Evolutionary conservation across 30 jellyfish, hydroid and myxozoan species (phyloP).

Genomic region (Pelagia noctiluca): DNA sequence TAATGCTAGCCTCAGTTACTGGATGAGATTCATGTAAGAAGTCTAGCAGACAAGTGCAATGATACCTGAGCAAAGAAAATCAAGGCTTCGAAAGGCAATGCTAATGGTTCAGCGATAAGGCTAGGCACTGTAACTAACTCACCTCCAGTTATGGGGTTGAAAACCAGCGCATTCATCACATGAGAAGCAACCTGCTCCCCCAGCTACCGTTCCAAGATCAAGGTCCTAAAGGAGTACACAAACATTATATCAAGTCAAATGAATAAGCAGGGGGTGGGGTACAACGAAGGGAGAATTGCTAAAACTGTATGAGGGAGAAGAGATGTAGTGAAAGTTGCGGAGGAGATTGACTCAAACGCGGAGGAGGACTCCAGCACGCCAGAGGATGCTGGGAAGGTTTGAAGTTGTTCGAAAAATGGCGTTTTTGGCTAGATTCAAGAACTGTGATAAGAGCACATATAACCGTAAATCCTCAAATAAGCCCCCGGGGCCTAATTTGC

Average conservation of each 20-base stretch:
- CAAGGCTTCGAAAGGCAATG: too few relatives aligned
- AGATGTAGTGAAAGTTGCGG: neutral
- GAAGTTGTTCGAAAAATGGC: too few relatives aligned
- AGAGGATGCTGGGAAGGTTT: too few relatives aligned
- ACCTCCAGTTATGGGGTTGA: neutral
- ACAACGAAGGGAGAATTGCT: neutral
- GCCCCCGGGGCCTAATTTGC: too few relatives aligned
- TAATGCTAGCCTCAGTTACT: neutral
- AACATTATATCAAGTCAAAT: neutral
- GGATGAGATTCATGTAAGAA: too few relatives aligned
- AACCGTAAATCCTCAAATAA: too few relatives aligned
- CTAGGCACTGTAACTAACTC: too few relatives aligned
- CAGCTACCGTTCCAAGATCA: neutral
- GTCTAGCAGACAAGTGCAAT: neutral
- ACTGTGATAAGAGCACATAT: too few relatives aligned
- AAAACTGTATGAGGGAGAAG: neutral
- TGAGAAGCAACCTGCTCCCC: neutral
- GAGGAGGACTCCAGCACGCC: neutral
- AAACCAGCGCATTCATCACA: constrained; percentile 2
- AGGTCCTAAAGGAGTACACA: neutral
- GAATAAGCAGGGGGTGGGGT: neutral
- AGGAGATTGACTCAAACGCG: neutral
- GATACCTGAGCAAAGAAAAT: neutral
- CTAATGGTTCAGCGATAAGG: too few relatives aligned
- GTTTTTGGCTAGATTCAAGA: too few relatives aligned